Base-by-base conservation (phyloP, 1,140 invertebrate species). In the Camponotus floridanus region DNA sequence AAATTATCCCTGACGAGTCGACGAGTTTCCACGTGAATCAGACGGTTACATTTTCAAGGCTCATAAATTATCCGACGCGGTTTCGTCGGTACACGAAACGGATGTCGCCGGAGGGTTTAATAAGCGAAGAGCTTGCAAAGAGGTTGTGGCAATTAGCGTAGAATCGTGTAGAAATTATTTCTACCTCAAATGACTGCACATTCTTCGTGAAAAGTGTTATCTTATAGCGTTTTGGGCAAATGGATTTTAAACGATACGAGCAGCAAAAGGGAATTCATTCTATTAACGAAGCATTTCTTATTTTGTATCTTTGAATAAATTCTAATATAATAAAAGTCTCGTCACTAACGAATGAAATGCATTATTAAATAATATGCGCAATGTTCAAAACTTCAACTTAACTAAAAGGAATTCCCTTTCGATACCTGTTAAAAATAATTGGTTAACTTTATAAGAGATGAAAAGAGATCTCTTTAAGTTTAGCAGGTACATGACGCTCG, bases 11-110 rank as follows among this genome's bases (percentile, higher is more conserved):
- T 36, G 6, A 31, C 39, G 79, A 83, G 68, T 36, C 68, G 39
- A 62, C 68, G 31, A 61, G 62, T 83, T 36, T 74, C 33, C 62
- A 33, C 59, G 61, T 55, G 76, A 65, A 85, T 76, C 83, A 42
- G 21, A 78, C 26, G 61, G 7, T 76, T 42, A 48, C 45, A n/a
- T 64, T 76, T 64, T 84, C 80, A 84, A 51, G 59, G 59, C 45
- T 78, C 73, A 36, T 85, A 26, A 85, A 85, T 85, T 85, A 85
- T 55, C 81, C 73, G 65, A 13, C 59, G 81, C 33, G 71, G 74
- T 85, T 45, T 61, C 68, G 57, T 39, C 13, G 79, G 36, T 31
- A n/a, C 78, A 31, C 61, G 65, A 26, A 26, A 26, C 26, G 26
- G 26, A 73, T 51, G 51, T 81, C 79, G 67, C 61, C 67, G 26